phyloP scores from a whole-genome alignment of 2,113 vertebrate genomes.

The Todiramphus chloris region DNA sequence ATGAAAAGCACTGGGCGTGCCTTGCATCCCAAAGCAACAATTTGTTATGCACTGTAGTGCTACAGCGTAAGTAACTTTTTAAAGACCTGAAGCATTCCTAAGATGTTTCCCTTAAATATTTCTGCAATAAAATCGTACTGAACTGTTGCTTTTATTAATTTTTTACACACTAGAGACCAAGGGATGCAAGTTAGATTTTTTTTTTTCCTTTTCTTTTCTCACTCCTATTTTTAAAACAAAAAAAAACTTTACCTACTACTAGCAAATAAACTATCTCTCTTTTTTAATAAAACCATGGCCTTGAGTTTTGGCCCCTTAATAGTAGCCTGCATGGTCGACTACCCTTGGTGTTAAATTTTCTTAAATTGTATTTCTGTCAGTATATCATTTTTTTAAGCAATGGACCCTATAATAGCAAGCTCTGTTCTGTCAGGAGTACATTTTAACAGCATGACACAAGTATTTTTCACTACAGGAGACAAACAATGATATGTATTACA shows the following conservation, averaged over 20 bases:
- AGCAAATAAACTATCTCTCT: constrained; percentile 68
- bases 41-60: constrained; percentile 40
- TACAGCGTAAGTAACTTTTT: constrained; percentile 63
- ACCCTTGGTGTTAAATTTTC: constrained; percentile 83
- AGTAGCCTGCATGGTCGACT: constrained; percentile 78
- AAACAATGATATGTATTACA: constrained; percentile 85
- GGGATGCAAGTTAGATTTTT: constrained; percentile 29
- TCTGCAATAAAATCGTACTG: constrained; percentile 72
- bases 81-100: constrained; percentile 67
- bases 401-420: constrained; percentile 80
- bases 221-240: background rate
- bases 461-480: constrained; percentile 85
- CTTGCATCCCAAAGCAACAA: constrained; percentile 57
- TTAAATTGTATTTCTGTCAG: constrained; percentile 86
- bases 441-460: constrained; percentile 83
- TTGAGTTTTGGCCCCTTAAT: constrained; percentile 82
- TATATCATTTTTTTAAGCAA: constrained; percentile 84
- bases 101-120: constrained; percentile 74
- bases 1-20: constrained; percentile 57
- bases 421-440: constrained; percentile 80
- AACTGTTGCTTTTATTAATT: constrained; percentile 76
- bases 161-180: constrained; percentile 60
- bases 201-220: background rate
- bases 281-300: constrained; percentile 77
- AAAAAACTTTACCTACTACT: constrained; percentile 64